These are phyloP conservation scores for Campaea margaritaria DNA, from an alignment of 2,888 invertebrate species.

Conservation along the genomic window DNA sequence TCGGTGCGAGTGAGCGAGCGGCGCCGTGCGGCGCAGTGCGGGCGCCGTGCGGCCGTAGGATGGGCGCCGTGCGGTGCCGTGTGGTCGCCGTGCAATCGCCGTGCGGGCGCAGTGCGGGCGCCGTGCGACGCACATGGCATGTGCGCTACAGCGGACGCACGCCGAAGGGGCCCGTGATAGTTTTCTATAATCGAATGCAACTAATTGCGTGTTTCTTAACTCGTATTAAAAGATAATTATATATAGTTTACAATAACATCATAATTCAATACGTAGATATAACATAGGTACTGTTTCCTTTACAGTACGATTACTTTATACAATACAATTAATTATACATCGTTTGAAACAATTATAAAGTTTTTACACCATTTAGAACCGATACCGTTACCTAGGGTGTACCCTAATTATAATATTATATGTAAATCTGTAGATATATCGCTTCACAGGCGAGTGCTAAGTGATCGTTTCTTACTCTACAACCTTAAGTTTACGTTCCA, in stretches of 20 bases:
- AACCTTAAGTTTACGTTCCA: slow-evolving; percentile 19
- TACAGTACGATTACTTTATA: slow-evolving; percentile 17
- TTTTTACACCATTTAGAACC: slow-evolving; percentile 30
- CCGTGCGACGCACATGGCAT: not conserved
- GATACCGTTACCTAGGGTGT: slow-evolving; percentile 26
- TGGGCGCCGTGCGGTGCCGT: not conserved
- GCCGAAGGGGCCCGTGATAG: not conserved
- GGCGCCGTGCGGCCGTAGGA: not conserved
- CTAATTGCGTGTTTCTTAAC: slow-evolving; percentile 2
- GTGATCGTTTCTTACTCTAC: slow-evolving; percentile 24
- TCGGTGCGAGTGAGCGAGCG: not conserved
- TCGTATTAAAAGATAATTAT: slow-evolving; percentile 2
- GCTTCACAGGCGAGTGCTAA: slow-evolving; percentile 39
- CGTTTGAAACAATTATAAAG: slow-evolving; percentile 22
- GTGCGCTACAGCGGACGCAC: not conserved
- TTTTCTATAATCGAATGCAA: not conserved
- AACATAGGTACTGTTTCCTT: slow-evolving; percentile 9
- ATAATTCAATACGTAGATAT: slow-evolving; percentile 1
- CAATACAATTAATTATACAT: slow-evolving; percentile 17
- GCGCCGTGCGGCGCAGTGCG: not conserved
- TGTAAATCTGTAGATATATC: slow-evolving; percentile 22
- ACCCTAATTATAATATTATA: slow-evolving; percentile 9
- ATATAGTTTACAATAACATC: slow-evolving; percentile 8
- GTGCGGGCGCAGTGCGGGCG: not conserved
- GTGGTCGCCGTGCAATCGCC: too few species aligned